Conservation (phyloP, 2,113 vertebrate genomes). For the Thunnus thynnus region DNA sequence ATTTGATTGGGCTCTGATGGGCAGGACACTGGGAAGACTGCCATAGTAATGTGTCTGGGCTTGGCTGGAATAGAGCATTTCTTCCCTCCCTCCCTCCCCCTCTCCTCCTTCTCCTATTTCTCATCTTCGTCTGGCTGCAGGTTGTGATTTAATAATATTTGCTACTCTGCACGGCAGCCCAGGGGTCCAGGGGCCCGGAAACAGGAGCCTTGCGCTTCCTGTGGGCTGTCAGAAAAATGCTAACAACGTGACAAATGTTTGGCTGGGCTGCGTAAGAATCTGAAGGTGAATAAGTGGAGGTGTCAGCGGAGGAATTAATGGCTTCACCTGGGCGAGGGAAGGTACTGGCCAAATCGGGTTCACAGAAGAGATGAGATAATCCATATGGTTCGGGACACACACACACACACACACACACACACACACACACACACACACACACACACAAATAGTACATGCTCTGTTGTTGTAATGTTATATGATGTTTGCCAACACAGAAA, state of each 20-base stretch:
- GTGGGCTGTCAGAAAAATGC: slow-evolving; percentile 57
- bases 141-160: slow-evolving; percentile 68
- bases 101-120: slow-evolving; percentile 14
- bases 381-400: neutral
- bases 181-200: slow-evolving; percentile 25
- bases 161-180: slow-evolving; percentile 17
- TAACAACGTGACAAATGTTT: slow-evolving; percentile 62
- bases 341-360: slow-evolving; percentile 10
- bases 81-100: neutral
- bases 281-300: slow-evolving; percentile 48
- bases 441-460: neutral
- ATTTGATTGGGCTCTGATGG: slow-evolving; percentile 82
- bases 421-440: too few relatives aligned
- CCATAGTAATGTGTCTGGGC: slow-evolving; percentile 59
- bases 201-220: slow-evolving; percentile 26
- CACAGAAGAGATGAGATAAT: slow-evolving; percentile 19
- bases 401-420: neutral
- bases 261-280: slow-evolving; percentile 16
- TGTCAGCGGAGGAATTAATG: slow-evolving; percentile 43
- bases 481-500: slow-evolving; percentile 1
- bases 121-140: slow-evolving; percentile 40
- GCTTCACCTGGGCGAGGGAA: slow-evolving; percentile 10
- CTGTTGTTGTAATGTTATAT: neutral
- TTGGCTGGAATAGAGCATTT: slow-evolving; percentile 43
- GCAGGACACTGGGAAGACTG: slow-evolving; percentile 72